Percentiles rank a stretch among this genome's conserved stretches.
Evolutionary conservation across 2,888 invertebrate genomes (phyloP).

Genomic region (Spisula subtruncata): DNA sequence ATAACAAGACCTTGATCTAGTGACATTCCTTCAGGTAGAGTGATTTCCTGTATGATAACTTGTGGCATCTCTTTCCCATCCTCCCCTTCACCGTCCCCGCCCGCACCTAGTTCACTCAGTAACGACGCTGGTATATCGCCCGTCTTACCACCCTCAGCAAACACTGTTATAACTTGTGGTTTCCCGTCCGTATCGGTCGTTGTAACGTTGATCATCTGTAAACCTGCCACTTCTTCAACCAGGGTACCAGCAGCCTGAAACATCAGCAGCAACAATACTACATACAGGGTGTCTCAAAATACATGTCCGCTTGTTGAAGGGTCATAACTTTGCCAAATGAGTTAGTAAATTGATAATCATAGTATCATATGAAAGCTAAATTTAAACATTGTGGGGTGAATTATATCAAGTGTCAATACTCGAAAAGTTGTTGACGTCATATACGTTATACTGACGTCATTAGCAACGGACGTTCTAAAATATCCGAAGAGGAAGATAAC

Average conservation of each 20-base stretch:
- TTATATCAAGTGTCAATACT: no score
- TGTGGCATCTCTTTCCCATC: conserved; percentile 53
- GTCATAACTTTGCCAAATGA: no score
- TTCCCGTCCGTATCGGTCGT: conserved; percentile 51
- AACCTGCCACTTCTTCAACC: conserved; percentile 59
- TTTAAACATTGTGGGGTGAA: no score
- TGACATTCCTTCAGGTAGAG: conserved; percentile 66
- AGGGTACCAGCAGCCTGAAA: conserved; percentile 28
- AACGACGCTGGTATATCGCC: conserved; percentile 57
- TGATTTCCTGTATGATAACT: conserved; percentile 69
- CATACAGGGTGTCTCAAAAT: no score
- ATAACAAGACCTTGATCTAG: conserved; percentile 62
- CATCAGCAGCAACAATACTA: neutral
- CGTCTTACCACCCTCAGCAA: conserved; percentile 56
- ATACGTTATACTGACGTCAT: no score
- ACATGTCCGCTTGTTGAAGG: no score
- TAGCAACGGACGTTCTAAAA: no score
- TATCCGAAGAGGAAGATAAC: no score
- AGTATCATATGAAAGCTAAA: no score
- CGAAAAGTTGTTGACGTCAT: no score
- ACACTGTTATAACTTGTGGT: conserved; percentile 69
- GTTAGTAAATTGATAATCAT: no score
- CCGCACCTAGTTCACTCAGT: conserved; percentile 31
- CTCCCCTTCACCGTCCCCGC: conserved; percentile 8
- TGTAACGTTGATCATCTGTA: conserved; percentile 60